Percentiles rank a stretch among this genome's conserved stretches.
Conservation (phyloP, 2,113 vertebrate genomes). For the Chloebia gouldiae region DNA sequence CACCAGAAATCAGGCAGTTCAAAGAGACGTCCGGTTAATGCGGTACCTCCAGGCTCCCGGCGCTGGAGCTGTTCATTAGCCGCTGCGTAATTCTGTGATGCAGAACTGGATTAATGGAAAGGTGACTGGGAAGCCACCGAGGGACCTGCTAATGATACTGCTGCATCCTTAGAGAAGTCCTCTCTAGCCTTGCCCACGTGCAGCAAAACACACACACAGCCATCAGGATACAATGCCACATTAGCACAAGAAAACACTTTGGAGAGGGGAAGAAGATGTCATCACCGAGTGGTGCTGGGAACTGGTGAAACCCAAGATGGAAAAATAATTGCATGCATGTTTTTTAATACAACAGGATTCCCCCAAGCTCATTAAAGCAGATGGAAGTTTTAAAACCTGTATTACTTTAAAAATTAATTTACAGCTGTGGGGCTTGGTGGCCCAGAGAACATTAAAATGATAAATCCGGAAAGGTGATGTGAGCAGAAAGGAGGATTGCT, state of each 20-base stretch:
- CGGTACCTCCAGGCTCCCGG: slow-evolving; percentile 54
- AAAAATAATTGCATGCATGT: slow-evolving; percentile 72
- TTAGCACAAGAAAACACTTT: slow-evolving; percentile 46
- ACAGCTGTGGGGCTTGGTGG: slow-evolving; percentile 69
- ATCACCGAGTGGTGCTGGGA: slow-evolving; percentile 1
- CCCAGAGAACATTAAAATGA: slow-evolving; percentile 74
- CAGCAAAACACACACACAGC: slow-evolving; percentile 26
- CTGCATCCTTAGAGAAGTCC: slow-evolving; percentile 44
- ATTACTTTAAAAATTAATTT: slow-evolving; percentile 76
- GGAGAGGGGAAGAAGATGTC: slow-evolving; percentile 55
- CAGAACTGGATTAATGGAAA: slow-evolving; percentile 70
- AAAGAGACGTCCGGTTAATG: slow-evolving; percentile 67
- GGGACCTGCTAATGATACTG: slow-evolving; percentile 67
- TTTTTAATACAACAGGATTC: slow-evolving; percentile 69
- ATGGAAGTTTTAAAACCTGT: slow-evolving; percentile 72
- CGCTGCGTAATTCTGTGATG: slow-evolving; percentile 42
- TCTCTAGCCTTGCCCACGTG: slow-evolving; percentile 51
- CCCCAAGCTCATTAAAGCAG: slow-evolving; percentile 74
- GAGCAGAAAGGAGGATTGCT: slow-evolving; percentile 58
- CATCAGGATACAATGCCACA: slow-evolving; percentile 35
- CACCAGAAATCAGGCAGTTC: slow-evolving; percentile 64
- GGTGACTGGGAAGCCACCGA: slow-evolving; percentile 59
- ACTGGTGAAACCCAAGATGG: slow-evolving; percentile 52
- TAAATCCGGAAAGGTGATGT: slow-evolving; percentile 67
- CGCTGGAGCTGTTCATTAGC: slow-evolving; percentile 64